These are phyloP conservation scores for Archilochus colubris DNA, from an alignment of 2,113 vertebrate genomes.

Conservation along the genomic window DNA sequence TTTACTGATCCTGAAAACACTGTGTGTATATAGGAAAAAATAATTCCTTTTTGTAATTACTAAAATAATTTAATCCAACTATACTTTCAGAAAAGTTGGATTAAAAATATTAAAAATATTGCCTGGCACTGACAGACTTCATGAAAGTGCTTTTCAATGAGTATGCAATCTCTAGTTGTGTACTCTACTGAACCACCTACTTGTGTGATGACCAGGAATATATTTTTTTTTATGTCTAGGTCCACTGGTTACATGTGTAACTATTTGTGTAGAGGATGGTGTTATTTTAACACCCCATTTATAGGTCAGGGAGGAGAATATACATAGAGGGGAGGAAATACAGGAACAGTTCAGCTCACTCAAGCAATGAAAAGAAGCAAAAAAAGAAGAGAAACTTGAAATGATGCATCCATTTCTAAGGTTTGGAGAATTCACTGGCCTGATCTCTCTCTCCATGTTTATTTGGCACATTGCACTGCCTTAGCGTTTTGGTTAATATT, in stretches of 20 bases:
- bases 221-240: not conserved
- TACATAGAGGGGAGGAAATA: not conserved
- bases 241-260: fast-evolving
- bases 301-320: not conserved
- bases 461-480: not conserved
- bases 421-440: not conserved
- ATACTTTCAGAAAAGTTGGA: not conserved
- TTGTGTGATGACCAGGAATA: not conserved
- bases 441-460: not conserved
- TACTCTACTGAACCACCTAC: not conserved
- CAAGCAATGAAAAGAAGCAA: not conserved
- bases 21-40: not conserved
- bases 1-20: not conserved
- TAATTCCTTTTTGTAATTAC: not conserved
- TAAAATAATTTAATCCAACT: not conserved
- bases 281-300: not conserved
- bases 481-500: not conserved
- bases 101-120: not conserved
- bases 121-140: not conserved
- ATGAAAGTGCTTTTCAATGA: not conserved
- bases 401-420: not conserved
- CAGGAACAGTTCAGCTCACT: not conserved
- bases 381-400: not conserved
- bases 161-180: not conserved
- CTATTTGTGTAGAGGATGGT: not conserved